Base-by-base conservation (phyloP, 1,140 invertebrate genomes). In the Musca domestica region DNA sequence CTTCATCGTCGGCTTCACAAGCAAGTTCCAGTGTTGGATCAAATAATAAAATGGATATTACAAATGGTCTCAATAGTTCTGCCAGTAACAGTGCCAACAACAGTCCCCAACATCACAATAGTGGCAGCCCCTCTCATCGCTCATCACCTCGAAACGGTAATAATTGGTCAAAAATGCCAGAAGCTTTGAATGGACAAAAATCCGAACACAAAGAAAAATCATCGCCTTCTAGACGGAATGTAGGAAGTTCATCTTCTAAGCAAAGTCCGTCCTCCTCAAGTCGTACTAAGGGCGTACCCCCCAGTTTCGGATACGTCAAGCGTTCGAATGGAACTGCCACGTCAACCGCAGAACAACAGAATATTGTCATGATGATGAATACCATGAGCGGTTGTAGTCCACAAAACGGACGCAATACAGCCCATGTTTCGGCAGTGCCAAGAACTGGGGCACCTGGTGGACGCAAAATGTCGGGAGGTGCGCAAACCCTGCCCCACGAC, bases 381-480 rank as follows among this genome's bases (percentile, higher is more conserved):
- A 86, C 86, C 67, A 82, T 82, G 66, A 52, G 67, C 64, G 83
- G 22, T 83, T 34, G 49, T 47, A 41, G 61, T 17, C 67, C 64
- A 9, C 71, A 76, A 52, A 73, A 75, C 34, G 86, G 86, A 20
- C 84, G 92, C 74, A 41, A 12, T 12, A 92, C 91, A 2, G 91
- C 91, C 63, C 90, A 94, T 84, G 91, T 93, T 7, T 92, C 92
- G 48, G 91, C 90, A 1, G 91, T 94, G 19, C 91, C 92, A 7
- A 84, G 91, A 73, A 92, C 91, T 1, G 73, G 71, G 1, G 69
- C 69, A 1, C 70, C 72, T 81, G 87, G 89, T 17, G 94, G 95
- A 84, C 91, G 95, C 6, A 93, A 93, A 84, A 89, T 93, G 1
- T 93, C 92, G 7, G 92, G 92, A 15, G 93, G 93, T 6, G 95